These are phyloP conservation scores for Timandra comae DNA, from an alignment of 2,888 invertebrate genomes.

Conservation along the genomic window DNA sequence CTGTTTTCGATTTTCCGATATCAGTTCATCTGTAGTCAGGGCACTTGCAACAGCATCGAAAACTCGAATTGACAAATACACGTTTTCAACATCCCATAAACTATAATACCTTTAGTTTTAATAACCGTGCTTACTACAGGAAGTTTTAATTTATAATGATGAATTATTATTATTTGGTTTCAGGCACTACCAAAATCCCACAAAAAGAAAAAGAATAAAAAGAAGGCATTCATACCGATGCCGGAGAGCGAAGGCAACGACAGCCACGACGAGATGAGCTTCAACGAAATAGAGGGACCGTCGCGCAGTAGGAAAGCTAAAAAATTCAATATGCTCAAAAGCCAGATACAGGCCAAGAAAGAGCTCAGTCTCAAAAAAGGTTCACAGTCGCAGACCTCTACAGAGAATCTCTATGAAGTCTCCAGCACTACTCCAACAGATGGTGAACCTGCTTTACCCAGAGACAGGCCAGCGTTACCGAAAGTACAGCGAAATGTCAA, in stretches of 20 bases:
- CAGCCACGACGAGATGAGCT: slow-evolving; percentile 72
- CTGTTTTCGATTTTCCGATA: no score
- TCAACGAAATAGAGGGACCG: slow-evolving; percentile 70
- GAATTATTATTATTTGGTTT: no score
- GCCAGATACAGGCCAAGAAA: slow-evolving; percentile 69
- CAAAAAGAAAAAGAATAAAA: slow-evolving; percentile 73
- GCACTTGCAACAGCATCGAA: no score
- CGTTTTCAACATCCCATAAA: no score
- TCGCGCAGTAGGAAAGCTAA: slow-evolving; percentile 63
- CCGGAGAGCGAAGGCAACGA: slow-evolving; percentile 71
- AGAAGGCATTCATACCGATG: slow-evolving; percentile 66
- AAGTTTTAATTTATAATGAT: no score
- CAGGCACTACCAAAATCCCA: slow-evolving; percentile 68
- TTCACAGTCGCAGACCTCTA: slow-evolving; percentile 68
- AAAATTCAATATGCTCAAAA: slow-evolving; percentile 69
- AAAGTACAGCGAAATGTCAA: slow-evolving; percentile 63
- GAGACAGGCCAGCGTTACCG: slow-evolving; percentile 56
- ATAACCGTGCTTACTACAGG: no score
- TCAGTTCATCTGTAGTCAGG: no score
- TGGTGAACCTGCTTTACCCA: slow-evolving; percentile 54
- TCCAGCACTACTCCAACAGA: slow-evolving; percentile 71
- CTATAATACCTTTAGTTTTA: no score
- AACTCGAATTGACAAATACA: no score
- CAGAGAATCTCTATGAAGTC: slow-evolving; percentile 66
- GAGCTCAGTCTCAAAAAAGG: slow-evolving; percentile 65